Percentiles rank a stretch among this genome's conserved stretches.
Conservation (phyloP, 2,888 invertebrate genomes). For the Glomeris marginata region DNA sequence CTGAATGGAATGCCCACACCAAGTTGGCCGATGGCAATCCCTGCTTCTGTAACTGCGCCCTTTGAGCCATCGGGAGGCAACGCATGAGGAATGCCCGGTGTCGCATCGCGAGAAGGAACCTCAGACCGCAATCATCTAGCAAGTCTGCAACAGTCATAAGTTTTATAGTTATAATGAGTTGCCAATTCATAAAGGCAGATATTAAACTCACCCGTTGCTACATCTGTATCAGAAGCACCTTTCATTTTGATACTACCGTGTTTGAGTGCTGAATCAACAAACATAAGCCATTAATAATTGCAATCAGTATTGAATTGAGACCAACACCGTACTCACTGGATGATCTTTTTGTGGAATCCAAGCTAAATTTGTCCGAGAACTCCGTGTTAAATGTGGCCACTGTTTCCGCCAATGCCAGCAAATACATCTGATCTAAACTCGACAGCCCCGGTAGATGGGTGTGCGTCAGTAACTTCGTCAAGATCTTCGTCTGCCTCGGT, state of each 20-base stretch:
- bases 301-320: too few species aligned
- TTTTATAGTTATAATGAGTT: background rate
- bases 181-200: background rate
- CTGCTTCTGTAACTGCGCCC: conserved; percentile 67
- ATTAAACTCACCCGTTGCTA: conserved; percentile 3
- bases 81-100: conserved; percentile 90
- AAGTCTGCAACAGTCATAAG: conserved; percentile 38
- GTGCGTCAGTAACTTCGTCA: conserved; percentile 84
- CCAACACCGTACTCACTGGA: too few species aligned
- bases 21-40: conserved; percentile 54
- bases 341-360: too few species aligned
- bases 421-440: conserved; percentile 97
- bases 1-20: conserved; percentile 99
- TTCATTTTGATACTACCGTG: too few species aligned
- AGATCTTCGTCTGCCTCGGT: conserved; percentile 57
- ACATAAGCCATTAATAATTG: too few species aligned
- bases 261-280: too few species aligned
- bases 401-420: conserved; percentile 95
- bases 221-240: background rate
- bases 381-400: conserved; percentile 74
- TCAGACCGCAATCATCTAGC: conserved; percentile 89
- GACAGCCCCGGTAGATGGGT: conserved; percentile 87
- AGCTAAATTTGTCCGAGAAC: conserved; percentile 64
- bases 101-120: conserved; percentile 92
- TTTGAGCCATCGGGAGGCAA: conserved; percentile 78